Evolutionary conservation across 2,797 vertebrate species (phyloP).

Genomic region (Spinus olivaceus): DNA sequence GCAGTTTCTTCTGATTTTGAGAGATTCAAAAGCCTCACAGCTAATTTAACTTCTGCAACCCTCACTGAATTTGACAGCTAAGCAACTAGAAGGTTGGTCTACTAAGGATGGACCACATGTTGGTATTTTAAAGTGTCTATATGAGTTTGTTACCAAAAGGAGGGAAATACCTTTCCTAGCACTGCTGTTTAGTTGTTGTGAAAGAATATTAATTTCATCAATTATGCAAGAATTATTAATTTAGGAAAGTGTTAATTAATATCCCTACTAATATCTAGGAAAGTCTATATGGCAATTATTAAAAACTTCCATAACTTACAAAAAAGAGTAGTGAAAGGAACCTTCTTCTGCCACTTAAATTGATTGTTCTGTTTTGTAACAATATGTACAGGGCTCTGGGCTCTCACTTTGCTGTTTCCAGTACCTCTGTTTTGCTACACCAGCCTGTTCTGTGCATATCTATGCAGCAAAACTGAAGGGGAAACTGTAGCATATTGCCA

Average conservation of each 20-base stretch:
- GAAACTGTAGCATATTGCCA: not conserved
- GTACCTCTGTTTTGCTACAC: not conserved
- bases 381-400: not conserved
- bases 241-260: not conserved
- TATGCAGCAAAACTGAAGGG: not conserved
- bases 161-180: not conserved
- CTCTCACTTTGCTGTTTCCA: not conserved
- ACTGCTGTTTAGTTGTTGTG: not conserved
- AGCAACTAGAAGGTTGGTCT: not conserved
- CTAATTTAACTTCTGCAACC: not conserved
- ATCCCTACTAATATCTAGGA: not conserved
- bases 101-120: rapidly evolving
- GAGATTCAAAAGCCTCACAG: not conserved
- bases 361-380: not conserved
- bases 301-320: not conserved
- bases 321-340: not conserved
- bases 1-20: not conserved
- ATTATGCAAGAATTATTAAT: not conserved
- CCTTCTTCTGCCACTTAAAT: not conserved
- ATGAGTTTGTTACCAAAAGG: not conserved
- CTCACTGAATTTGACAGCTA: not conserved
- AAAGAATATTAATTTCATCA: not conserved
- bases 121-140: not conserved
- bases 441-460: not conserved
- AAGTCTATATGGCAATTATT: not conserved